Conservation (phyloP, 2,888 invertebrate genomes). For the Drosophila mimica region DNA sequence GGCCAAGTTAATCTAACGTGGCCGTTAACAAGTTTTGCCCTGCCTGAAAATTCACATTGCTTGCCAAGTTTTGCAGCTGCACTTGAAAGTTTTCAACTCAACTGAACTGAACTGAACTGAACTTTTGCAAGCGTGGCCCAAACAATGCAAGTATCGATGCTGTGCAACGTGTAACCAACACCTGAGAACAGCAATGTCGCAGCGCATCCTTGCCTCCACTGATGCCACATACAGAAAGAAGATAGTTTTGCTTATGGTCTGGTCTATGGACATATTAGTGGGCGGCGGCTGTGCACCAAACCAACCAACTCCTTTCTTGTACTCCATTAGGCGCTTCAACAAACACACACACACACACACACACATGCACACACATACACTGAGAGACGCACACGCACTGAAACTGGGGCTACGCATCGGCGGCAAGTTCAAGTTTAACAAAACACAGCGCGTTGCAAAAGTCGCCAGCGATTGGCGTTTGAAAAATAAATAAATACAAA, state of each 20-base stretch:
- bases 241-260: constrained; percentile 21
- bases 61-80: constrained; percentile 65
- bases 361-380: constrained; percentile 6
- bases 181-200: constrained; percentile 44
- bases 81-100: constrained; percentile 73
- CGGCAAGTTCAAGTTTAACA: constrained; percentile 76
- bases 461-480: constrained; percentile 61
- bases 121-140: constrained; percentile 53
- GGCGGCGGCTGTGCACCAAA: neutral
- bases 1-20: constrained; percentile 54
- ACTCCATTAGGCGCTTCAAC: constrained; percentile 17
- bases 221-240: constrained; percentile 1
- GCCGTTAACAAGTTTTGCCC: constrained; percentile 40
- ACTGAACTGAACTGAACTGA: constrained; percentile 56
- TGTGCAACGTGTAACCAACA: constrained; percentile 29
- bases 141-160: constrained; percentile 24
- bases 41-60: constrained; percentile 34
- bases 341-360: constrained; percentile 6
- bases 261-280: constrained; percentile 14
- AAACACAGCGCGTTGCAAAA: constrained; percentile 46
- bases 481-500: constrained; percentile 31
- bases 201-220: neutral
- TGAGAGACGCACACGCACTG: constrained; percentile 10
- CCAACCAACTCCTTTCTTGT: constrained; percentile 7
- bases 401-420: constrained; percentile 61